A percentile compares a stretch with the other conserved stretches of the same genome.
Conservation (phyloP, 2,888 invertebrate genomes). For the Heterodera filipjevi region DNA sequence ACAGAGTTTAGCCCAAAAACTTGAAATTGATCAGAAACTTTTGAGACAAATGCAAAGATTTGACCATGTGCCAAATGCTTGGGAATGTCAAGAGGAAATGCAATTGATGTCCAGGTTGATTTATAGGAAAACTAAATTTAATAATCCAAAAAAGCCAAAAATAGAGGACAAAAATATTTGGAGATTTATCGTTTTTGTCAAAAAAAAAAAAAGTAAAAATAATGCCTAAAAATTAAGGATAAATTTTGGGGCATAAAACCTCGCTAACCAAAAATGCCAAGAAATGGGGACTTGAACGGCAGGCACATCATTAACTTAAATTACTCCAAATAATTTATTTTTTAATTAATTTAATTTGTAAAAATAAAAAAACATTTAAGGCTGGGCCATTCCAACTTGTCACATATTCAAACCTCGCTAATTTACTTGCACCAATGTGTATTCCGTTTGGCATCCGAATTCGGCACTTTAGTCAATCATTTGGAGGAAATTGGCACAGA, state of each 20-base stretch:
- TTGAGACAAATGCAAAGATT: not conserved
- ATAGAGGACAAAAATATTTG: not conserved
- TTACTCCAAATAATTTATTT: not conserved
- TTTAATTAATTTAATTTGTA: not conserved
- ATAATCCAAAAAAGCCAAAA: not conserved
- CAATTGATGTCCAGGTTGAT: not conserved
- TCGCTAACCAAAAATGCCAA: too few species aligned
- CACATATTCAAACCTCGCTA: not conserved
- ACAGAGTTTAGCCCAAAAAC: not conserved
- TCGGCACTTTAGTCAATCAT: not conserved
- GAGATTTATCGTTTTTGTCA: too few species aligned
- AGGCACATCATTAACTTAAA: too few species aligned
- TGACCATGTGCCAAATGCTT: not conserved
- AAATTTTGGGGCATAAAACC: too few species aligned
- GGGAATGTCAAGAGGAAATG: not conserved
- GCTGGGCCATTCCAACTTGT: not conserved
- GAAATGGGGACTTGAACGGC: too few species aligned
- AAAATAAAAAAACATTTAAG: not conserved
- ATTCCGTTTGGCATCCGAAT: not conserved
- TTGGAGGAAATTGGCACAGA: not conserved
- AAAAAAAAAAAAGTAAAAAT: too few species aligned
- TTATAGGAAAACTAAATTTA: not conserved
- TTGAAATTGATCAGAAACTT: not conserved
- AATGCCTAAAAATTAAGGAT: too few species aligned
- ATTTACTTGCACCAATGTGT: not conserved